Evolutionary conservation across 2,888 invertebrate species (phyloP).

Genomic region (Aricia artaxerxes): DNA sequence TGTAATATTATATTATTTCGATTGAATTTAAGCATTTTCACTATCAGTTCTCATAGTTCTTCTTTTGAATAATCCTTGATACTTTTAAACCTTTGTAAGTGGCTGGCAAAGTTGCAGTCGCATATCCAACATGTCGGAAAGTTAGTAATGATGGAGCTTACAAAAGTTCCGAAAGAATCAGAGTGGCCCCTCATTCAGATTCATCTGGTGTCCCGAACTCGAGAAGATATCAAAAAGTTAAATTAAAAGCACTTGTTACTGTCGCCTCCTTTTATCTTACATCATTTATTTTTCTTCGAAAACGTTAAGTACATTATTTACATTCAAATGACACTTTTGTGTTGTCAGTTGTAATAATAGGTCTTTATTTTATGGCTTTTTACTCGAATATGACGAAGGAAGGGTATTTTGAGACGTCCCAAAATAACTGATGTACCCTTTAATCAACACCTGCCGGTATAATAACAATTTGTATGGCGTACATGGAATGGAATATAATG

Average conservation of each 20-base stretch:
- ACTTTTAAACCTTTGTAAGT: neutral
- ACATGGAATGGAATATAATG: neutral
- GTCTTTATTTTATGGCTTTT: neutral
- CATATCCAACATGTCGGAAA: neutral
- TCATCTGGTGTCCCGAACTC: constrained; percentile 46
- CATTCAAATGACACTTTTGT: constrained; percentile 20
- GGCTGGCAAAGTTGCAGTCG: neutral
- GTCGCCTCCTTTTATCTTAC: constrained; percentile 31
- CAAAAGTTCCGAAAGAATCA: constrained; percentile 29
- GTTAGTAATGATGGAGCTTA: constrained; percentile 14
- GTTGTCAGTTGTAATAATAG: neutral
- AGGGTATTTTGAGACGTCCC: neutral
- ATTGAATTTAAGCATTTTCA: too few species aligned
- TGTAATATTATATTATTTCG: too few species aligned
- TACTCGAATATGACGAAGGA: neutral
- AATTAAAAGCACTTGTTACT: constrained; percentile 60
- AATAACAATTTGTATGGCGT: neutral
- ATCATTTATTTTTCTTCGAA: constrained; percentile 33
- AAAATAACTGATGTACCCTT: neutral
- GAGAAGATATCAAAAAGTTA: constrained; percentile 64
- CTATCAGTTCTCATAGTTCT: too few species aligned
- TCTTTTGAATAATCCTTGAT: neutral
- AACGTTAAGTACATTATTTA: constrained; percentile 30
- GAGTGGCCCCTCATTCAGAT: constrained; percentile 32
- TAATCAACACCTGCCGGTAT: neutral